Evolutionary conservation across 2,113 vertebrate species (phyloP).

Genomic region (Glareola pratincola): DNA sequence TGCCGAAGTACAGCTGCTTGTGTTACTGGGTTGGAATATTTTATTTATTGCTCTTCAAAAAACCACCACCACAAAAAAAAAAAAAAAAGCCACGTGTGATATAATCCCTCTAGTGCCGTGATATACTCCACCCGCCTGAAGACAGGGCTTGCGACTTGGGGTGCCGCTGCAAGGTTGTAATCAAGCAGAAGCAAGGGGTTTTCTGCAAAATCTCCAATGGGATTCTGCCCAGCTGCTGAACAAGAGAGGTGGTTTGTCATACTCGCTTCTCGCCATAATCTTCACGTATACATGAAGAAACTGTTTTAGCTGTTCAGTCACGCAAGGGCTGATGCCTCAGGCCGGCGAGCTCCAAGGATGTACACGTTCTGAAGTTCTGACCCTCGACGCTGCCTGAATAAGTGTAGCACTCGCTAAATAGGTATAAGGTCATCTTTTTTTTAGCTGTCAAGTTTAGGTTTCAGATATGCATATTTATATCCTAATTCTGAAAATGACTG

Average conservation of each 20-base stretch:
- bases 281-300: rapidly evolving
- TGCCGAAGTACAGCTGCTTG: not conserved
- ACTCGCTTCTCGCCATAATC: not conserved
- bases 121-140: not conserved
- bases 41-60: not conserved
- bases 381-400: not conserved
- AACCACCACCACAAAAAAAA: not conserved
- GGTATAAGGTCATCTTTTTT: not conserved
- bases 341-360: not conserved
- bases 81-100: not conserved
- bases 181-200: not conserved
- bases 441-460: not conserved
- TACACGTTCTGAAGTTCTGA: not conserved
- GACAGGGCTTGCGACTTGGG: not conserved
- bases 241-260: not conserved
- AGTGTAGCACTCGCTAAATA: not conserved
- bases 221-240: not conserved
- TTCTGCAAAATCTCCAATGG: not conserved
- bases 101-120: not conserved
- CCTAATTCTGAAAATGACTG: not conserved
- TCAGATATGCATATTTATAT: not conserved
- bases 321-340: not conserved
- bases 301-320: not conserved
- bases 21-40: not conserved
- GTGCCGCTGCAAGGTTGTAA: not conserved